Base-by-base conservation (phyloP, 2,888 invertebrate species). In the Scrobipalpa atriplicella region DNA sequence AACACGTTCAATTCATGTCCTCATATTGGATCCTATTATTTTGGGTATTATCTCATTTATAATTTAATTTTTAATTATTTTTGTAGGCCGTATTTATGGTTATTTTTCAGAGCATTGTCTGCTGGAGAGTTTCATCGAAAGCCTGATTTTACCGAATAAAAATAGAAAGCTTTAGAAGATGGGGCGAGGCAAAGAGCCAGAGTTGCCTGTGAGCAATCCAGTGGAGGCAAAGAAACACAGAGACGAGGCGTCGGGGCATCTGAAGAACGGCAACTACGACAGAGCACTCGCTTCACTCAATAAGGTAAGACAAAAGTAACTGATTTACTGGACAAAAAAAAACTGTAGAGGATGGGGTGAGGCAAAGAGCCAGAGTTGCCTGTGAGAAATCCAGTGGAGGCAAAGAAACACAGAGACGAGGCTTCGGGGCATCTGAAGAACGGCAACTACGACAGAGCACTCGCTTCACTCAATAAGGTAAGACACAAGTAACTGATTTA, bases 221-320 rank as follows among this genome's bases (percentile, higher is more conserved):
- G 85, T 90, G 2, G 93, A 87, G 75, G 95, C 96, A 0, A 96
- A 96, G 82, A 92, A 96, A 66, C 93, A 95, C 76, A 94, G 95
- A 39, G 96, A 97, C 82, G 97, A 97, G 83, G 96, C 97, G 10
- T 93, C 94, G 16, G 95, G 95, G 41, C 96, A 97, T 77, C 93
- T 96, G 80, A 96, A 97, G 88, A 94, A 94, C 71, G 95, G 96
- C 11, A 95, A 96, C 84, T 95, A 96, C 74, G 93, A 94, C 18
- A 95, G 96, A 77, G 96, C 97, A 0, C 89, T 97, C 9, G 85
- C 87, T 11, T 94, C 96, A 0, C 95, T 96, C 73, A 94, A 95
- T 78, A 95, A 96, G 94, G 97, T 89, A 69, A 68, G 69, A 47
- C 7, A 29, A 3, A 19, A 52, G 11, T 11, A 9, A 8, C 16